These are phyloP conservation scores for Solenopsis fugax DNA, from an alignment of 1,140 invertebrate genomes.

Conservation along the genomic window DNA sequence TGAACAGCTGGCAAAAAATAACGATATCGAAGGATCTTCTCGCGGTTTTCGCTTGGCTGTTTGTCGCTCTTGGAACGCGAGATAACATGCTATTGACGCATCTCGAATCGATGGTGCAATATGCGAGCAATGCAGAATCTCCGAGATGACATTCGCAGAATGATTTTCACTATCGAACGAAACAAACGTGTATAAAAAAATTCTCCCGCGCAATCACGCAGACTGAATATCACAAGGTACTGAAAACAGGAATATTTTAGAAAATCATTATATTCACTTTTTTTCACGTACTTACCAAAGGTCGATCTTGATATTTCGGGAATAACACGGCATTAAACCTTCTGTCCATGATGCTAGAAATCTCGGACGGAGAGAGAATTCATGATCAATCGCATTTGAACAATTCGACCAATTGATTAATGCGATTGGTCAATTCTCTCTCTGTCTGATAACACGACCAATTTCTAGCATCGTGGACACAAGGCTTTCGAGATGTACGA, in stretches of 20 bases:
- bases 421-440: too few relatives aligned
- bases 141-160: not conserved
- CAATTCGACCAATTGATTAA: too few relatives aligned
- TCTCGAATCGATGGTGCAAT: constrained; percentile 80
- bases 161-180: not conserved
- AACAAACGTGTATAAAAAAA: constrained; percentile 69
- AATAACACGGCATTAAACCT: too few relatives aligned
- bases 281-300: not conserved
- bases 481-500: too few relatives aligned
- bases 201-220: not conserved
- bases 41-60: constrained; percentile 82
- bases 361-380: too few relatives aligned
- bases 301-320: not conserved
- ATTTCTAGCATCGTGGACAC: too few relatives aligned
- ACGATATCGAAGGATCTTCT: constrained; percentile 81
- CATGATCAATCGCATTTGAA: too few relatives aligned
- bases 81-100: constrained; percentile 81
- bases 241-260: not conserved
- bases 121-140: constrained; percentile 50
- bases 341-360: too few relatives aligned
- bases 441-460: too few relatives aligned
- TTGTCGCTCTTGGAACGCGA: constrained; percentile 79
- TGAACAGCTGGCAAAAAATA: constrained; percentile 80
- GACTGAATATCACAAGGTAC: not conserved
- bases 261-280: constrained; percentile 1